Evolutionary conservation across 1,140 invertebrate genomes (phyloP).

Genomic region (Arctopsyche grandis): DNA sequence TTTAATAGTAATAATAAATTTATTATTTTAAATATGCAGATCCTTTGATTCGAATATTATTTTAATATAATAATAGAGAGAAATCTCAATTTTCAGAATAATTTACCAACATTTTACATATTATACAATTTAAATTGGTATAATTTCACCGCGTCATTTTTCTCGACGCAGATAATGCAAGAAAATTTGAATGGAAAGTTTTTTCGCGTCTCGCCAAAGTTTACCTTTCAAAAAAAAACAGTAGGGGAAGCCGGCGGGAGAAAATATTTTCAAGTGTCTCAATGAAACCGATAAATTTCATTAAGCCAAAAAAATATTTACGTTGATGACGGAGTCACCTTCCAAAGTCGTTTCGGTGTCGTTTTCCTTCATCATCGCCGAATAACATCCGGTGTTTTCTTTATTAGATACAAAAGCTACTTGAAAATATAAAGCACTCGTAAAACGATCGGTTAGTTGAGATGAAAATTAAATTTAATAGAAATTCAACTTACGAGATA

Average conservation of each 20-base stretch:
- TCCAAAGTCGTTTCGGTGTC: background rate
- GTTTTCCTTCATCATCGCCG: background rate
- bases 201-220: background rate
- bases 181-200: background rate
- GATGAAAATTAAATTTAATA: no score
- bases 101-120: no score
- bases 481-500: no score
- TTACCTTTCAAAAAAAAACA: background rate
- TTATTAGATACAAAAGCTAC: background rate
- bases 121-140: no score
- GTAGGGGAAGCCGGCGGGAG: background rate
- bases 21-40: no score
- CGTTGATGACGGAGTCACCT: slow-evolving; percentile 14
- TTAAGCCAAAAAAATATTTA: slow-evolving; percentile 23
- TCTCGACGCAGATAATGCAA: background rate
- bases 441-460: no score
- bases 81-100: no score
- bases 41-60: no score
- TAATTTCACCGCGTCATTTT: background rate
- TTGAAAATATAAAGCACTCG: no score
- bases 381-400: slow-evolving; percentile 2
- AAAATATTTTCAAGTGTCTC: slow-evolving; percentile 16
- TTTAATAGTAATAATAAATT: no score
- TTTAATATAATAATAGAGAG: no score
- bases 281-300: slow-evolving; percentile 25